A percentile compares a stretch with the other conserved stretches of the same genome.
Conservation (phyloP, 2,888 invertebrate species). For the Zeuzera pyrina region DNA sequence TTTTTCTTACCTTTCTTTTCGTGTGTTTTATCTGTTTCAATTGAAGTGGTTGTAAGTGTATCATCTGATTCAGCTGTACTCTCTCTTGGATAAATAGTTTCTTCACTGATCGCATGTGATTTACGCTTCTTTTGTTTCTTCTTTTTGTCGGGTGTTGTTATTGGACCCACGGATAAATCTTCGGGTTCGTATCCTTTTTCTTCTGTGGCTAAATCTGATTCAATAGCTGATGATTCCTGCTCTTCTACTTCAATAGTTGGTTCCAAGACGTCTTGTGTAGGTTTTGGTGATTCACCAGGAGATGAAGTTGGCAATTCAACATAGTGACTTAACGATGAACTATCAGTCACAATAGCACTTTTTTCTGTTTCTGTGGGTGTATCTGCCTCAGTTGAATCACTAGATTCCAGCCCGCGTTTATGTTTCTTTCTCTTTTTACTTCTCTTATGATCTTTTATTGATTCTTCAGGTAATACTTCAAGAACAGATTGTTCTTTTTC, state of each 20-base stretch:
- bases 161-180: constrained; percentile 66
- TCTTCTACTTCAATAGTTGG: constrained; percentile 39
- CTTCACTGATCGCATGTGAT: constrained; percentile 45
- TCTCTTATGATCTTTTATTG: constrained; percentile 56
- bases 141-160: constrained; percentile 42
- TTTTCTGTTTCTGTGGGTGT: constrained; percentile 41
- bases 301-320: constrained; percentile 60
- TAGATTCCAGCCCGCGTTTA: constrained; percentile 50
- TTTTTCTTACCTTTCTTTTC: constrained; percentile 52
- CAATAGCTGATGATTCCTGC: constrained; percentile 54
- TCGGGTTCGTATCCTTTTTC: constrained; percentile 84
- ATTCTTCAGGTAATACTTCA: constrained; percentile 25
- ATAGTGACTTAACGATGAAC: constrained; percentile 59
- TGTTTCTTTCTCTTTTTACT: constrained; percentile 78
- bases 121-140: constrained; percentile 67
- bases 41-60: constrained; percentile 34
- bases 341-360: constrained; percentile 47
- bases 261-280: constrained; percentile 30
- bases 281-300: constrained; percentile 58
- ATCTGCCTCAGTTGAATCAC: constrained; percentile 34
- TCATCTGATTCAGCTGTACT: constrained; percentile 54
- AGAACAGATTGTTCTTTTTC: constrained; percentile 43
- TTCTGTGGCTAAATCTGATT: constrained; percentile 55
- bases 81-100: constrained; percentile 50
- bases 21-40: constrained; percentile 28